Evolutionary conservation across 1,140 invertebrate species (phyloP).

Genomic region (Aphaenogaster floridana): DNA sequence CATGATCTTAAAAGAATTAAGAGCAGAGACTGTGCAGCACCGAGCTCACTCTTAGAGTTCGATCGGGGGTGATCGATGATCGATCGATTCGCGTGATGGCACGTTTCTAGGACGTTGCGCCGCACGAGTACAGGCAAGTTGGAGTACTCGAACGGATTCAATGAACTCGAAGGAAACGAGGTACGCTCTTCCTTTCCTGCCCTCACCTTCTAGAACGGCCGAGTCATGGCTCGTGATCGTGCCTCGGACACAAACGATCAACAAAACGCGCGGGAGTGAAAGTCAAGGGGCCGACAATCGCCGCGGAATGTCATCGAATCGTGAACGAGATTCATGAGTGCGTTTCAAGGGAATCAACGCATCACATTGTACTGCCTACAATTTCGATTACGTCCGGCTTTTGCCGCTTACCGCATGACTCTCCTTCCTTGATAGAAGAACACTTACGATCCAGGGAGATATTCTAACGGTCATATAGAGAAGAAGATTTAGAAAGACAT

Average conservation of each 20-base stretch:
- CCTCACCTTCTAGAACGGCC: constrained; percentile 74
- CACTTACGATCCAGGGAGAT: background rate
- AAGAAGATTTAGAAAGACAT: background rate
- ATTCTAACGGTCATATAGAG: background rate
- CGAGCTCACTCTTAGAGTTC: constrained; percentile 56
- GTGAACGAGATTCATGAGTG: constrained; percentile 71
- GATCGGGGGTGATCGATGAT: constrained; percentile 73
- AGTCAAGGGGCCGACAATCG: constrained; percentile 76
- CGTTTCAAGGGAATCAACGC: constrained; percentile 48
- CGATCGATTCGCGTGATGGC: constrained; percentile 70
- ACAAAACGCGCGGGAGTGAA: constrained; percentile 74
- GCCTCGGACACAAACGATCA: constrained; percentile 67
- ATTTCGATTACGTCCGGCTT: constrained; percentile 17
- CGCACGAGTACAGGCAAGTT: constrained; percentile 68
- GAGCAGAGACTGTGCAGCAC: background rate
- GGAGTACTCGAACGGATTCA: constrained; percentile 72
- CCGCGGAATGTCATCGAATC: constrained; percentile 67
- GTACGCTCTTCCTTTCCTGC: constrained; percentile 67
- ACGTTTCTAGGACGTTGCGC: constrained; percentile 71
- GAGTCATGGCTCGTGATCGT: constrained; percentile 80
- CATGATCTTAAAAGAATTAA: background rate
- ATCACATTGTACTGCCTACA: constrained; percentile 7
- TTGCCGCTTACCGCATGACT: constrained; percentile 35
- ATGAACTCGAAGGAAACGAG: constrained; percentile 77
- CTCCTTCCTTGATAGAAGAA: background rate